Conservation (phyloP, 1,140 invertebrate genomes). For the Apis dorsata region DNA sequence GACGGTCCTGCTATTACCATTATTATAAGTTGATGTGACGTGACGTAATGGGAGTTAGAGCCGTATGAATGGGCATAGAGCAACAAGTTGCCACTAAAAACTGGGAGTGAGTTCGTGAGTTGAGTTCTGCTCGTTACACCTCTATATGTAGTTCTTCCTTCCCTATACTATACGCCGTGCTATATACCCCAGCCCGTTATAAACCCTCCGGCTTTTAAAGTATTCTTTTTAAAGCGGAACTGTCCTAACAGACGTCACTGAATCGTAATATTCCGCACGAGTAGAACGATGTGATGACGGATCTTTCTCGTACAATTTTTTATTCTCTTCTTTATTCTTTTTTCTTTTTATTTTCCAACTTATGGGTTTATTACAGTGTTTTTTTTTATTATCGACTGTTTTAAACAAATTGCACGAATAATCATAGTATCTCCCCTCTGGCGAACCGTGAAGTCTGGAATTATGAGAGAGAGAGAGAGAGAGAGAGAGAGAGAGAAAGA, state of each 20-base stretch:
- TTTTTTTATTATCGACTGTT: slow-evolving; percentile 9
- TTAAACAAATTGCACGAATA: slow-evolving; percentile 14
- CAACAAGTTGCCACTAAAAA: slow-evolving; percentile 81
- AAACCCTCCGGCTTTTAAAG: slow-evolving; percentile 81
- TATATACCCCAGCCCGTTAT: slow-evolving; percentile 78
- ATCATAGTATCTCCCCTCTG: not conserved
- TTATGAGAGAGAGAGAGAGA: slow-evolving; percentile 6
- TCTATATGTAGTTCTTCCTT: slow-evolving; percentile 81
- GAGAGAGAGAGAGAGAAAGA: not conserved
- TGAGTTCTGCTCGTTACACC: slow-evolving; percentile 81
- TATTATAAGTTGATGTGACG: slow-evolving; percentile 81
- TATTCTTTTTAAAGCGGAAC: slow-evolving; percentile 81
- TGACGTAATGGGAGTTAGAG: slow-evolving; percentile 80
- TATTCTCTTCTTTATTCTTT: not conserved
- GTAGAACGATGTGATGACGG: slow-evolving; percentile 21
- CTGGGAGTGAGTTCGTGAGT: slow-evolving; percentile 81
- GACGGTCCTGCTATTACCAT: slow-evolving; percentile 74
- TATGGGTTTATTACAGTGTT: not conserved
- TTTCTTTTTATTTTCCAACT: not conserved
- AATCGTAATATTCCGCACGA: slow-evolving; percentile 74
- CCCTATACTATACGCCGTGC: slow-evolving; percentile 77
- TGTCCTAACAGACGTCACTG: slow-evolving; percentile 77
- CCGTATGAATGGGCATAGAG: slow-evolving; percentile 80
- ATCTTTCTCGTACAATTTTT: slow-evolving; percentile 1
- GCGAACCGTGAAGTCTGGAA: slow-evolving; percentile 10